A percentile compares a stretch with the other conserved stretches of the same genome.
Evolutionary conservation across 2,888 invertebrate species (phyloP).

Genomic region (Petrophora chlorosata): DNA sequence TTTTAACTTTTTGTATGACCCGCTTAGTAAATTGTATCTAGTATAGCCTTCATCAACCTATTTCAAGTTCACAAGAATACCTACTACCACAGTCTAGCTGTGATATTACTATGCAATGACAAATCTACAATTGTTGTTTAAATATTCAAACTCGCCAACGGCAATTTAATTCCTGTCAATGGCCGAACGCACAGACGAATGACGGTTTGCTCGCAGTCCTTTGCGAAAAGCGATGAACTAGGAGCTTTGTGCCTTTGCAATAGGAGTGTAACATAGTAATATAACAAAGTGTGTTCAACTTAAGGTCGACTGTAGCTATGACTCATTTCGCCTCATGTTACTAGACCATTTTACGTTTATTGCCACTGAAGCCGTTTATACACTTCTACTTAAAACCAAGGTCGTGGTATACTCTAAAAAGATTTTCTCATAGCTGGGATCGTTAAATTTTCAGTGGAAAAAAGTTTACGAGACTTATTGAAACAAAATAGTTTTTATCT

Average conservation of each 20-base stretch:
- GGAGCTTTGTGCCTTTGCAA: conserved; percentile 28
- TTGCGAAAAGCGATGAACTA: conserved; percentile 18
- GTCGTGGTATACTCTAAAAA: conserved; percentile 29
- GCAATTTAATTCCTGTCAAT: conserved; percentile 27
- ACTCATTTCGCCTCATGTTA: conserved; percentile 34
- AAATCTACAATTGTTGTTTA: conserved; percentile 28
- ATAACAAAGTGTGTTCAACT: conserved; percentile 16
- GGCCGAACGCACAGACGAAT: conserved; percentile 25
- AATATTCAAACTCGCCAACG: conserved; percentile 25
- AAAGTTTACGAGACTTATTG: conserved; percentile 27
- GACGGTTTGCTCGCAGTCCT: conserved; percentile 22
- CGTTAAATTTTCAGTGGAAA: conserved; percentile 24
- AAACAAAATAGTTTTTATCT: conserved; percentile 4
- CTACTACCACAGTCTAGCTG: no score
- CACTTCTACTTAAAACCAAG: conserved; percentile 21
- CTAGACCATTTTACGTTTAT: conserved; percentile 35
- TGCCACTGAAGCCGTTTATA: conserved; percentile 34
- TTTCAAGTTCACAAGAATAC: not conserved
- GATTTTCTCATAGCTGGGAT: conserved; percentile 16
- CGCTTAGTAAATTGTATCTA: no score
- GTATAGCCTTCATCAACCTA: not conserved
- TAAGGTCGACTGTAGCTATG: conserved; percentile 24
- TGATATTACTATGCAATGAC: not conserved
- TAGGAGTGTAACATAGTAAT: conserved; percentile 14
- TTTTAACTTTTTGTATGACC: no score